These are phyloP conservation scores for Emberiza fucata DNA, from an alignment of 2,113 vertebrate genomes.

Conservation along the genomic window DNA sequence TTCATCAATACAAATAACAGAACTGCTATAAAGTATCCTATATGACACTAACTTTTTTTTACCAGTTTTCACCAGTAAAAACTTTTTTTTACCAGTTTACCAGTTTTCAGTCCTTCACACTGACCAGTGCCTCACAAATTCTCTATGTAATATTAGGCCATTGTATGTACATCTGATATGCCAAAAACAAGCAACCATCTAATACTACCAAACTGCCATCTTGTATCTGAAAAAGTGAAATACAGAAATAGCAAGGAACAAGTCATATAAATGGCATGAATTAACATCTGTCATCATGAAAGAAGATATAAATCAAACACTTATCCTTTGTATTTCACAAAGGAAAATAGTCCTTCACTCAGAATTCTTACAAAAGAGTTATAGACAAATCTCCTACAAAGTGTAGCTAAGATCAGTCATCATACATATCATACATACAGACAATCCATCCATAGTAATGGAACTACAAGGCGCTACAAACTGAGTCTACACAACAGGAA, in stretches of 20 bases:
- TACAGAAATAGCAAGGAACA: neutral
- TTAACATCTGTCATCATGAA: neutral
- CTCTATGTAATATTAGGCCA: neutral
- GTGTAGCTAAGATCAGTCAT: neutral
- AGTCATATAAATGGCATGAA: neutral
- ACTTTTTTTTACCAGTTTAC: neutral
- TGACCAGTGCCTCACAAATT: neutral
- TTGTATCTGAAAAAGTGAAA: neutral
- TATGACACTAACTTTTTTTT: neutral
- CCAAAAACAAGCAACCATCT: neutral
- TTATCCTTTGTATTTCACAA: neutral
- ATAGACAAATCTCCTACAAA: neutral
- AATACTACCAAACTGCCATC: neutral
- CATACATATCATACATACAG: too few relatives aligned
- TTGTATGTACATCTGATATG: fast-evolving
- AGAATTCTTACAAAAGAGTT: neutral
- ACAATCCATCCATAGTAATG: neutral
- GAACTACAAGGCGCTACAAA: neutral
- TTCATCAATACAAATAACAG: neutral
- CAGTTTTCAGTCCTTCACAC: neutral
- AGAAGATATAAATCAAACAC: neutral
- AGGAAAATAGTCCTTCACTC: neutral
- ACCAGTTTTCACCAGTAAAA: too few relatives aligned
- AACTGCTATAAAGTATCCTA: neutral
- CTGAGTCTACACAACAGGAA: neutral